These are phyloP conservation scores for Monoplex corrugatus DNA, from an alignment of 2,888 invertebrate species.

Conservation along the genomic window DNA sequence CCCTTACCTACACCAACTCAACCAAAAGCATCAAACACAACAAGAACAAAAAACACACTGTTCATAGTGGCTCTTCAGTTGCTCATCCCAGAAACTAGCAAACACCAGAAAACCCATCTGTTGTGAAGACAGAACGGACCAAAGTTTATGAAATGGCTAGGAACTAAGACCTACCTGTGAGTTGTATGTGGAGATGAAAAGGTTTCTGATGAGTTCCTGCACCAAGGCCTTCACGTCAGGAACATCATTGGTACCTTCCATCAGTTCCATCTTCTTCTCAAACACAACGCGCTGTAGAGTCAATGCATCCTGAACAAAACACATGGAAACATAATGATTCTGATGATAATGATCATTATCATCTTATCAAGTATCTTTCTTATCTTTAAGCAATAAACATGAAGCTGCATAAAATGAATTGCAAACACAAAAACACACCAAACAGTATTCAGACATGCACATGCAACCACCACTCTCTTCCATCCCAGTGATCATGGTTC, in stretches of 20 bases:
- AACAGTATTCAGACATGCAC: background rate
- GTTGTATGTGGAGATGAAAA: constrained; percentile 96
- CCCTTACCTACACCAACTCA: no score
- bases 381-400: background rate
- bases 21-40: no score
- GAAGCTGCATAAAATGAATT: no score
- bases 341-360: background rate
- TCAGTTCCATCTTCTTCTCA: constrained; percentile 93
- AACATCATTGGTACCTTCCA: constrained; percentile 87
- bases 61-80: no score
- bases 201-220: constrained; percentile 93
- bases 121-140: no score
- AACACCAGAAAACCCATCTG: no score
- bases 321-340: background rate
- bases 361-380: background rate
- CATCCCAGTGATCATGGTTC: no score
- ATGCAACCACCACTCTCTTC: background rate
- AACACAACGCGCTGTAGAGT: constrained; percentile 94
- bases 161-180: constrained; percentile 86
- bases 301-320: constrained; percentile 88
- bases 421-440: background rate
- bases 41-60: no score
- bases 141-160: no score
- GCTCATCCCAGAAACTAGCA: no score
- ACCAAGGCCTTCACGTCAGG: constrained; percentile 92